Evolutionary conservation across 2,797 vertebrate species (phyloP).

Genomic region (Pristis pectinata): DNA sequence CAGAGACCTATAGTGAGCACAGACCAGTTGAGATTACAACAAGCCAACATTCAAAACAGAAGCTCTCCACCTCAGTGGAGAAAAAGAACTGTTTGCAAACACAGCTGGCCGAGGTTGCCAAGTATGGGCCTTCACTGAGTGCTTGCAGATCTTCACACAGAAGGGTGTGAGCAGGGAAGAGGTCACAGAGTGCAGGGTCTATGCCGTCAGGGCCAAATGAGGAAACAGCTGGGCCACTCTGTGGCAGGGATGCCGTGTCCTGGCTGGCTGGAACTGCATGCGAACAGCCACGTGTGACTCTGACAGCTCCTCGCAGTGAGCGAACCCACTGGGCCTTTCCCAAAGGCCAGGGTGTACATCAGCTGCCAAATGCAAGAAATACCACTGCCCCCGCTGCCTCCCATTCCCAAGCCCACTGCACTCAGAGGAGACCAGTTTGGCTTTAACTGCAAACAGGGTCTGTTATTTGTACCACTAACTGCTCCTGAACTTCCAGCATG

Average conservation of each 20-base stretch:
- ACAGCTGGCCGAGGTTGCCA: not conserved
- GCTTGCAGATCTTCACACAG: not conserved
- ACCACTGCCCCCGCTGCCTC: not conserved
- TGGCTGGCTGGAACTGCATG: not conserved
- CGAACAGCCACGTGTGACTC: not conserved
- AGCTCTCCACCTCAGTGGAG: not conserved
- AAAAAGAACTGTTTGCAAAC: not conserved
- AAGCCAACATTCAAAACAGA: not conserved
- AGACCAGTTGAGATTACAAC: not conserved
- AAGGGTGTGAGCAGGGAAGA: constrained; percentile 3
- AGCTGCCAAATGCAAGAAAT: not conserved
- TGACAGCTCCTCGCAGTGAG: not conserved
- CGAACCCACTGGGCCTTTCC: not conserved
- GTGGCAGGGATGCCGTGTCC: not conserved
- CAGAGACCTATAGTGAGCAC: not conserved
- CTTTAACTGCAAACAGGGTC: not conserved
- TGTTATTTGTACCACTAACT: not conserved
- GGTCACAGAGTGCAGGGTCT: not conserved
- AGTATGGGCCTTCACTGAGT: not conserved
- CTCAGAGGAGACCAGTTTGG: not conserved
- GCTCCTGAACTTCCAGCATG: not conserved
- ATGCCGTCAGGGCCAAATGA: not conserved
- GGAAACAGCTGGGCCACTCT: not conserved
- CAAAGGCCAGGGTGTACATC: not conserved
- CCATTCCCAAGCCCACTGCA: not conserved